Evolutionary conservation across 2,113 vertebrate species (phyloP).

Genomic region (Poecile atricapillus): DNA sequence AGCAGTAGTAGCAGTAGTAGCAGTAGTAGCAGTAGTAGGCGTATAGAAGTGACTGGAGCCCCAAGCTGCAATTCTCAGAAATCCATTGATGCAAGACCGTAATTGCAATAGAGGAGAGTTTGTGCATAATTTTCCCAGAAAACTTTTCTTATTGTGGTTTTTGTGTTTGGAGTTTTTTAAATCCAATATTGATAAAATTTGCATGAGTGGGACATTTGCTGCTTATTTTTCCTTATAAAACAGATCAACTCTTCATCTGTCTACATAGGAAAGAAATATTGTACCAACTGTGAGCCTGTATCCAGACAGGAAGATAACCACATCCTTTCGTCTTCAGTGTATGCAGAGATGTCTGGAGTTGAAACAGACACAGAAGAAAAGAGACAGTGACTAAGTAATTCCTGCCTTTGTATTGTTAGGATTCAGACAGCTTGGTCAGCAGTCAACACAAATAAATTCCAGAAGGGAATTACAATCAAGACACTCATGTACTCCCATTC

Average conservation of each 20-base stretch:
- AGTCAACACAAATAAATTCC: background rate
- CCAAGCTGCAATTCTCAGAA: background rate
- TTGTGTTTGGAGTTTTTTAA: background rate
- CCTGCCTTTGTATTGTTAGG: background rate
- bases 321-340: background rate
- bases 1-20: background rate
- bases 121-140: background rate
- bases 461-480: background rate
- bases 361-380: background rate
- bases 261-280: background rate
- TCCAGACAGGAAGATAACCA: background rate
- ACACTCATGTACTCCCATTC: background rate
- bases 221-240: background rate
- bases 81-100: background rate
- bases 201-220: background rate
- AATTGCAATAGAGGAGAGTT: background rate
- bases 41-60: background rate
- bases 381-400: conserved; percentile 21
- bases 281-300: background rate
- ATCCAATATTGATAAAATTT: background rate
- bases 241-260: background rate
- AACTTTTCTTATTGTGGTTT: background rate
- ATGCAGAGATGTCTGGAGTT: background rate
- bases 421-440: background rate
- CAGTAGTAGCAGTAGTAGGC: background rate